phyloP scores from a whole-genome alignment of 2,113 vertebrate genomes.

The Centropus unirufus region DNA sequence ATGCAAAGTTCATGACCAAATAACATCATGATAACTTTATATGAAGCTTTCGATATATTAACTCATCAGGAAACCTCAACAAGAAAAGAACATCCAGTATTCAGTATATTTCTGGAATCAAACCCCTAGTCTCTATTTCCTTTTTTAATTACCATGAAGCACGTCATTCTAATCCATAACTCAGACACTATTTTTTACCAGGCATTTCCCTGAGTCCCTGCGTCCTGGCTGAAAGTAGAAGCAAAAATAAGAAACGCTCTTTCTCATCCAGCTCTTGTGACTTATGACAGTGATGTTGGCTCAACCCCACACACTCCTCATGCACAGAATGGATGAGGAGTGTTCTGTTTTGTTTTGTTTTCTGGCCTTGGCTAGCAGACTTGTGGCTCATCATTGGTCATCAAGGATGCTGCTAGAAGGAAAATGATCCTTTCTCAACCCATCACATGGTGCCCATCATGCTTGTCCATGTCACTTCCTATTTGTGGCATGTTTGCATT shows the following conservation, averaged over 20 bases:
- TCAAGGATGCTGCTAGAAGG: background rate
- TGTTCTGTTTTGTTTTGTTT: background rate
- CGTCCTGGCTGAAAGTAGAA: background rate
- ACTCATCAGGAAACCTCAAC: background rate
- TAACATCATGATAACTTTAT: background rate
- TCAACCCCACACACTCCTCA: background rate
- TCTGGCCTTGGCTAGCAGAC: background rate
- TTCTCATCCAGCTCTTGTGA: background rate
- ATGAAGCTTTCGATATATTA: background rate
- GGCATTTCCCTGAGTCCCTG: background rate
- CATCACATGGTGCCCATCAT: background rate
- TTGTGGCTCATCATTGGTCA: background rate
- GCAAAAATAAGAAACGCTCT: background rate
- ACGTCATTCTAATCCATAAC: background rate
- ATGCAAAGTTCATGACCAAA: background rate
- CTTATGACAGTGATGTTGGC: rapidly evolving
- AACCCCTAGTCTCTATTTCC: background rate
- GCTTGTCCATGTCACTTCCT: background rate
- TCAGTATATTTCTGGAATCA: background rate
- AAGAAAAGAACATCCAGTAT: background rate
- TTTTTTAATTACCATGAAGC: background rate
- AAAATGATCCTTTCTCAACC: background rate
- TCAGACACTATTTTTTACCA: background rate
- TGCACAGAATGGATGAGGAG: background rate
- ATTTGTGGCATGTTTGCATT: background rate